Conservation (phyloP, 1,140 invertebrate species). For the Lucilia cuprina region DNA sequence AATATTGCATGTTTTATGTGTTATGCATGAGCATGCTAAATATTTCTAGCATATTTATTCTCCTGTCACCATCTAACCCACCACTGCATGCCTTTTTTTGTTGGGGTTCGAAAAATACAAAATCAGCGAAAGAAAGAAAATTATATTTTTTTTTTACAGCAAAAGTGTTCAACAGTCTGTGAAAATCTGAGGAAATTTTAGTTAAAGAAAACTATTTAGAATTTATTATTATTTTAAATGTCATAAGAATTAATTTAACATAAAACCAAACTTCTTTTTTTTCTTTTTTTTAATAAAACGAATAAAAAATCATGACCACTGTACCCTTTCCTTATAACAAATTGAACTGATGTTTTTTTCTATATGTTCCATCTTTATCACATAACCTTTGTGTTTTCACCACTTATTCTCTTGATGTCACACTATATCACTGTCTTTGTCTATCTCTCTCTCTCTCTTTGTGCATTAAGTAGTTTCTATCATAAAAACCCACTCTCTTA, state of each 20-base stretch:
- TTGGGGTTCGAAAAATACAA: background rate
- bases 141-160: background rate
- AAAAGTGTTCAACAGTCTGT: background rate
- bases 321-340: background rate
- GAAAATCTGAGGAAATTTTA: background rate
- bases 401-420: too few species aligned
- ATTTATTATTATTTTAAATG: background rate
- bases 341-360: background rate
- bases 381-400: too few species aligned
- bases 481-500: background rate
- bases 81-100: background rate
- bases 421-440: background rate
- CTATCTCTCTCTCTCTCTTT: background rate
- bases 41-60: background rate
- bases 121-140: background rate
- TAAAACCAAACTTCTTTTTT: background rate
- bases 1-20: background rate
- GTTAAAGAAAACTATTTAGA: too few species aligned
- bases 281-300: background rate
- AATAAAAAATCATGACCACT: background rate
- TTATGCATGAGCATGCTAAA: background rate
- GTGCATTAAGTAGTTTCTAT: constrained; percentile 5
- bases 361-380: too few species aligned
- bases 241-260: background rate
- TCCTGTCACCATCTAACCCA: too few species aligned